A percentile compares a stretch with the other conserved stretches of the same genome.
These are phyloP conservation scores for Sylvietta virens DNA, from an alignment of 2,113 vertebrate species.

Conservation along the genomic window DNA sequence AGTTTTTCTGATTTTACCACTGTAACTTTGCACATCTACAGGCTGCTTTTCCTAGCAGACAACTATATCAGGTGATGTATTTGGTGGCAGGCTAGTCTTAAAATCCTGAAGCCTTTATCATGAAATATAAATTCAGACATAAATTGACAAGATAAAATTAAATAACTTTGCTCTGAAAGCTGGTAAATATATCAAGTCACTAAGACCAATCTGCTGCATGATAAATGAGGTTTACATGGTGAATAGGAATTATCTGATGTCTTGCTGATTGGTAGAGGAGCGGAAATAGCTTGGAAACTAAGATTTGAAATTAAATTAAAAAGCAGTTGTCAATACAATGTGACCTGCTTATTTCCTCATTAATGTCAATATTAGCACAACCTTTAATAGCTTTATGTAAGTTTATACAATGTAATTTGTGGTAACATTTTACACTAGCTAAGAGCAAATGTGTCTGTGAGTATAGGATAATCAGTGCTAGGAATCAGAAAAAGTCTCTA, in stretches of 20 bases:
- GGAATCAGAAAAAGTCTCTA: not conserved
- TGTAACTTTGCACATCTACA: conserved; percentile 45
- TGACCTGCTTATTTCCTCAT: conserved; percentile 26
- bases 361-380: conserved; percentile 5
- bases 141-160: conserved; percentile 37
- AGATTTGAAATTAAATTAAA: conserved; percentile 7
- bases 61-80: conserved; percentile 58
- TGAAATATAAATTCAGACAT: conserved; percentile 18
- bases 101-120: not conserved
- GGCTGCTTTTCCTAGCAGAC: conserved; percentile 57
- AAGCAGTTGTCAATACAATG: not conserved
- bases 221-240: not conserved
- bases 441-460: not conserved
- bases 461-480: not conserved
- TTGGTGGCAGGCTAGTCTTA: not conserved
- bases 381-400: not conserved
- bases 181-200: conserved; percentile 23
- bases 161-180: conserved; percentile 42
- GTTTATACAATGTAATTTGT: not conserved
- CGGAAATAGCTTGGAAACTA: conserved; percentile 24
- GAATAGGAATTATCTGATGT: not conserved
- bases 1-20: conserved; percentile 44
- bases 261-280: conserved; percentile 33
- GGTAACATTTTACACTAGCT: not conserved
- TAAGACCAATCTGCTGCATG: not conserved